Conservation (phyloP, 2,888 invertebrate genomes). For the Rambutsinella grinnellia region DNA sequence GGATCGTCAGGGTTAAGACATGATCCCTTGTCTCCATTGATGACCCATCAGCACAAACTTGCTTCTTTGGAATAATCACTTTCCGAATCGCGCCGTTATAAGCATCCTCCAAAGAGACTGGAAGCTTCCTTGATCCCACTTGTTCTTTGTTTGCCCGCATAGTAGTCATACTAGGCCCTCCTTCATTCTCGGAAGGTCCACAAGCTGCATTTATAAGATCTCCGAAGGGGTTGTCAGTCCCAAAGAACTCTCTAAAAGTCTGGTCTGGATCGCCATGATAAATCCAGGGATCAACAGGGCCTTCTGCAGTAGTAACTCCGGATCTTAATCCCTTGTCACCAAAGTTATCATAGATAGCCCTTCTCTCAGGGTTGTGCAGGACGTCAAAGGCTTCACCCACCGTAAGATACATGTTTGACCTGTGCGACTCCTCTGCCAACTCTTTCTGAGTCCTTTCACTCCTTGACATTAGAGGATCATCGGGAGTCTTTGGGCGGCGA, state of each 20-base stretch:
- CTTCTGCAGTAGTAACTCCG: constrained; percentile 79
- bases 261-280: constrained; percentile 85
- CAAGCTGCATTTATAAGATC: constrained; percentile 79
- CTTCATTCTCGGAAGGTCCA: too few species aligned
- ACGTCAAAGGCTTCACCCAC: constrained; percentile 87
- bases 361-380: constrained; percentile 75
- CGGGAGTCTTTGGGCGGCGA: constrained; percentile 53
- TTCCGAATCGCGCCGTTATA: constrained; percentile 66
- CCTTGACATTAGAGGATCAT: constrained; percentile 68
- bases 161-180: too few species aligned
- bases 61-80: constrained; percentile 67
- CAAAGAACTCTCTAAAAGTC: constrained; percentile 85
- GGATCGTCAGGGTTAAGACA: constrained; percentile 80
- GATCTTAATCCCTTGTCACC: constrained; percentile 89
- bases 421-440: constrained; percentile 49
- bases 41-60: constrained; percentile 76
- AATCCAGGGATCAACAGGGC: constrained; percentile 79
- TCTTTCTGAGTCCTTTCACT: constrained; percentile 55
- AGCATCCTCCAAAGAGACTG: constrained; percentile 76
- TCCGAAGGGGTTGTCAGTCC: constrained; percentile 85
- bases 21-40: constrained; percentile 78
- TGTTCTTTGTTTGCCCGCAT: constrained; percentile 76
- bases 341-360: constrained; percentile 89
- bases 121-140: constrained; percentile 73
- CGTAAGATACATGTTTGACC: constrained; percentile 71